Percentiles rank a stretch among this genome's conserved stretches.
These are phyloP conservation scores for Copsychus sechellarum DNA, from an alignment of 2,113 vertebrate genomes.

Conservation along the genomic window DNA sequence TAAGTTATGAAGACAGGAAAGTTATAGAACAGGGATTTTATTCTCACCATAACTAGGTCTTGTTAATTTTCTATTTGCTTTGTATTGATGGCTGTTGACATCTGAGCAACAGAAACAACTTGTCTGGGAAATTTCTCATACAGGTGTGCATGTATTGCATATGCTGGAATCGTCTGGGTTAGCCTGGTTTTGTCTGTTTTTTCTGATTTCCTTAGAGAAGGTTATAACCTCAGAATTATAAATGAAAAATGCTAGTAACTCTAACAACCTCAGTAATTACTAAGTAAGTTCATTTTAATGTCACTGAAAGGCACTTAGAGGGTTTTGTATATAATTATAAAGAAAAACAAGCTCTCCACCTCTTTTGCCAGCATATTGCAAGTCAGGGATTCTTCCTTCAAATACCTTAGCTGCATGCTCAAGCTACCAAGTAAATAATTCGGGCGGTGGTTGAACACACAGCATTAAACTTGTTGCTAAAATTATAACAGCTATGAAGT, in stretches of 20 bases:
- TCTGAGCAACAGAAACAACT: background rate
- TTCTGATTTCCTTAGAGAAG: background rate
- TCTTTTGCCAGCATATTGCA: background rate
- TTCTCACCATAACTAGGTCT: background rate
- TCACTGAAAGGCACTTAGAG: background rate
- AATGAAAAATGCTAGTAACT: background rate
- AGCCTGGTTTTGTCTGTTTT: background rate
- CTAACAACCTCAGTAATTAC: background rate
- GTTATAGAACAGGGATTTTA: background rate
- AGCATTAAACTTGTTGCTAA: background rate
- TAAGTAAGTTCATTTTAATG: background rate
- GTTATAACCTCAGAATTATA: background rate
- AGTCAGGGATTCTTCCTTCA: background rate
- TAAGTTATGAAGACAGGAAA: background rate
- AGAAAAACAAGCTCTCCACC: background rate
- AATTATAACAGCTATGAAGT: background rate
- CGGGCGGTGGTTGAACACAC: background rate
- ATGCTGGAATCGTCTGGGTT: background rate
- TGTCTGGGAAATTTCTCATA: background rate
- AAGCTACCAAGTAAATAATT: background rate
- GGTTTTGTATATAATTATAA: background rate
- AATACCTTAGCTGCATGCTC: background rate
- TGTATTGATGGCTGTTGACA: background rate
- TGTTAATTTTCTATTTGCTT: background rate
- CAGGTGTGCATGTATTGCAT: background rate